phyloP scores from a whole-genome alignment of 2,888 invertebrate genomes.

The Campoplex capitator region DNA sequence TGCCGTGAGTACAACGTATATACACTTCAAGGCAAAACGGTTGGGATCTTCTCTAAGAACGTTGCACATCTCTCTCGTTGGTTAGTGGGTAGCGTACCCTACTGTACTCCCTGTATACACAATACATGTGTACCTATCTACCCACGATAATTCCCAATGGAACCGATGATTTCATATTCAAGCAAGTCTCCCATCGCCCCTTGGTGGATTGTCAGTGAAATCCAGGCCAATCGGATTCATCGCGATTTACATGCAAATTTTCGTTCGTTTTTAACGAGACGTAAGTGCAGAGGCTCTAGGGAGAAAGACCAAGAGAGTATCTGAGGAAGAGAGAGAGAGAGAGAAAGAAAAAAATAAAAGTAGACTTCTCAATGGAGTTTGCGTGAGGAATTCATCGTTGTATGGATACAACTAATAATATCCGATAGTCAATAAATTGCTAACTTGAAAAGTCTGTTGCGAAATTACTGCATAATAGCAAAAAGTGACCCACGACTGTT shows the following conservation, averaged over 20 bases:
- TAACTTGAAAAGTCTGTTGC: constrained; percentile 22
- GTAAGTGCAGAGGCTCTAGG: constrained; percentile 61
- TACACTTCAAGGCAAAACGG: constrained; percentile 19
- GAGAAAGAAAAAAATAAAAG: constrained; percentile 33
- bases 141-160: constrained; percentile 50
- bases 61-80: constrained; percentile 43
- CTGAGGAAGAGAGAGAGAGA: constrained; percentile 5
- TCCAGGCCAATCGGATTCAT: constrained; percentile 70
- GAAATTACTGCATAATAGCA: constrained; percentile 9
- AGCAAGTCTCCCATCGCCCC: constrained; percentile 40
- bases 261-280: constrained; percentile 65
- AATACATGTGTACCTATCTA: constrained; percentile 11
- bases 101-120: background rate
- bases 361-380: constrained; percentile 22
- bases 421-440: constrained; percentile 55
- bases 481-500: background rate
- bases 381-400: constrained; percentile 57
- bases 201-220: constrained; percentile 60
- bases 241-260: constrained; percentile 68
- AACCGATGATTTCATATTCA: constrained; percentile 67
- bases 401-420: constrained; percentile 51
- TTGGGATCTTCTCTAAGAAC: constrained; percentile 53
- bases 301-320: constrained; percentile 12
- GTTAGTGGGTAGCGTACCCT: constrained; percentile 40
- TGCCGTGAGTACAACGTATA: constrained; percentile 38